phyloP scores from a whole-genome alignment of 2,888 invertebrate species.

The Chymomyza amoena region DNA sequence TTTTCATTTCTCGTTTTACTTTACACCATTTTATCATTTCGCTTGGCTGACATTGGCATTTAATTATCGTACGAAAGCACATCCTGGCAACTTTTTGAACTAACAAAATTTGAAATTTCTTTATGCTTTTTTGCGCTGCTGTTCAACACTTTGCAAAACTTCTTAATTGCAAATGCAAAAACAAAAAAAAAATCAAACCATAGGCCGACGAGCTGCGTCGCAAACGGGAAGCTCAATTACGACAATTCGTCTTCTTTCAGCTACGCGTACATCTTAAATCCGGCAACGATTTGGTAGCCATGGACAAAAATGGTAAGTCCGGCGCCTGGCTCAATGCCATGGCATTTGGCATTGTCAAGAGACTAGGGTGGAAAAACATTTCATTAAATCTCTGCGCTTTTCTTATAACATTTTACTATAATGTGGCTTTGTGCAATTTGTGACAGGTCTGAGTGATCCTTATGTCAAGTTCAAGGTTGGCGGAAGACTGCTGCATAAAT shows the following conservation, averaged over 20 bases:
- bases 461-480: conserved; percentile 97
- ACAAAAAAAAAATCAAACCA: conserved; percentile 17
- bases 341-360: not conserved
- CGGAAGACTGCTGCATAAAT: conserved; percentile 93
- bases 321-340: not conserved
- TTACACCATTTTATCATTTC: not conserved
- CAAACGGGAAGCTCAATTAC: conserved; percentile 85
- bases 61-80: not conserved
- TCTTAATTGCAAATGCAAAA: conserved; percentile 19
- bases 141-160: not conserved
- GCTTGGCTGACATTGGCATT: conserved; percentile 22
- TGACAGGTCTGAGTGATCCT: conserved; percentile 94
- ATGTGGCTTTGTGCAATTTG: conserved; percentile 10
- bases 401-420: conserved; percentile 8
- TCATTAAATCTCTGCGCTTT: not conserved
- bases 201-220: conserved; percentile 85
- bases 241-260: conserved; percentile 95
- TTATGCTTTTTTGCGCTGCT: conserved; percentile 20
- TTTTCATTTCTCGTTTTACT: conserved; percentile 1
- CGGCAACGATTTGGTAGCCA: conserved; percentile 93
- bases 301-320: conserved; percentile 93
- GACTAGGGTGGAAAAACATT: not conserved
- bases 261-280: conserved; percentile 92
- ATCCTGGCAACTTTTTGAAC: not conserved
- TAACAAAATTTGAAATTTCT: conserved; percentile 4